phyloP scores from a whole-genome alignment of 2,797 vertebrate genomes.

The Lophius americanus region DNA sequence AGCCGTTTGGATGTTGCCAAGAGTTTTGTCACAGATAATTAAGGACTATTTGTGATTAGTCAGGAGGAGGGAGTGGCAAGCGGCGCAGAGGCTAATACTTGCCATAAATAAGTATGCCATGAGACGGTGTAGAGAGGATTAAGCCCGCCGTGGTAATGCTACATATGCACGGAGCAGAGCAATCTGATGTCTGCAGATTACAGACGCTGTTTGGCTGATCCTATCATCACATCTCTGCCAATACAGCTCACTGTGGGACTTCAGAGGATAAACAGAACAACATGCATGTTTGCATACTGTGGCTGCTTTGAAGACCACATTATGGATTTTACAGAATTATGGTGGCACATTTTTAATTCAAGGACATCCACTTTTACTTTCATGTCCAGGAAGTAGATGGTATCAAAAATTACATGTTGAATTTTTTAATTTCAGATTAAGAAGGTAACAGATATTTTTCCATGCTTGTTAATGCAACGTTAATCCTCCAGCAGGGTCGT shows the following conservation, averaged over 20 bases:
- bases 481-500: neutral
- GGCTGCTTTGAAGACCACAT: conserved; percentile 1
- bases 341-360: neutral
- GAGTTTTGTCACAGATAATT: conserved; percentile 62
- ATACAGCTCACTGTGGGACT: conserved; percentile 16
- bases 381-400: neutral
- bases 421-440: too few species aligned
- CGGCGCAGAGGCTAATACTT: conserved; percentile 60
- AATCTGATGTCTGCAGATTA: conserved; percentile 52
- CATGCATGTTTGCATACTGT: neutral
- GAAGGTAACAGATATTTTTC: neutral
- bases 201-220: conserved; percentile 21
- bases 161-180: conserved; percentile 27
- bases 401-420: neutral
- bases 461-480: neutral
- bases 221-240: conserved; percentile 19
- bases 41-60: conserved; percentile 70
- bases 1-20: conserved; percentile 35
- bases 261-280: neutral
- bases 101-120: conserved; percentile 73
- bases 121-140: conserved; percentile 69
- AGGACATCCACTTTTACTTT: neutral
- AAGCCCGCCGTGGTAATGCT: conserved; percentile 59
- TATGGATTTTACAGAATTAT: neutral
- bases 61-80: conserved; percentile 44